phyloP scores from a whole-genome alignment of 1,140 invertebrate species.

The Geopemphigus sp. region DNA sequence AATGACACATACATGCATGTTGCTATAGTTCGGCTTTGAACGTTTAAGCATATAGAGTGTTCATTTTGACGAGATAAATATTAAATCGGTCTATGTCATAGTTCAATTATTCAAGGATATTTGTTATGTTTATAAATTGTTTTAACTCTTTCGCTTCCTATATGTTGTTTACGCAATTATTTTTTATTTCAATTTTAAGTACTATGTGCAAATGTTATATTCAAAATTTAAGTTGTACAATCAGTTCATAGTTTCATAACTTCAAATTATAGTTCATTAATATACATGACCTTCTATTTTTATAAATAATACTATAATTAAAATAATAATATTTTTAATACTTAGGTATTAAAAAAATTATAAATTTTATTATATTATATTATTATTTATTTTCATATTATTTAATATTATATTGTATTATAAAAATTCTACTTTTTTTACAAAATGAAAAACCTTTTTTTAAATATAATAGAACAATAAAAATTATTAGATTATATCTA shows the following conservation, averaged over 20 bases:
- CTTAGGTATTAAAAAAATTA: too few species aligned
- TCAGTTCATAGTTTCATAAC: not conserved
- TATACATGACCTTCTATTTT: too few species aligned
- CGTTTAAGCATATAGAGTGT: not conserved
- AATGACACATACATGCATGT: not conserved
- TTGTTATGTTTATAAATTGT: slow-evolving; percentile 14
- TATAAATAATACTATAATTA: too few species aligned
- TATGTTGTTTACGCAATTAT: slow-evolving; percentile 14
- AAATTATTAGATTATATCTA: too few species aligned
- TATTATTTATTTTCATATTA: too few species aligned
- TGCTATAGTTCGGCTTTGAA: not conserved
- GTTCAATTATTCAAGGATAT: slow-evolving; percentile 4
- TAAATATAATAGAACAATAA: too few species aligned
- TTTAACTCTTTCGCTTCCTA: not conserved
- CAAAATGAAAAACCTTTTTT: too few species aligned
- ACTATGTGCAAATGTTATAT: not conserved
- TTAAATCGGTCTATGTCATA: not conserved
- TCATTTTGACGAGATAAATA: not conserved
- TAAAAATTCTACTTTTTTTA: too few species aligned
- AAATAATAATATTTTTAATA: too few species aligned
- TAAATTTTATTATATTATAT: too few species aligned
- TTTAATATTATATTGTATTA: too few species aligned
- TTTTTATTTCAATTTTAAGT: slow-evolving; percentile 9
- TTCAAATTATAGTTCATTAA: not conserved
- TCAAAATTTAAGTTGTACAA: slow-evolving; percentile 10